Conservation (phyloP, 2,113 vertebrate genomes). For the Plotosus lineatus region DNA sequence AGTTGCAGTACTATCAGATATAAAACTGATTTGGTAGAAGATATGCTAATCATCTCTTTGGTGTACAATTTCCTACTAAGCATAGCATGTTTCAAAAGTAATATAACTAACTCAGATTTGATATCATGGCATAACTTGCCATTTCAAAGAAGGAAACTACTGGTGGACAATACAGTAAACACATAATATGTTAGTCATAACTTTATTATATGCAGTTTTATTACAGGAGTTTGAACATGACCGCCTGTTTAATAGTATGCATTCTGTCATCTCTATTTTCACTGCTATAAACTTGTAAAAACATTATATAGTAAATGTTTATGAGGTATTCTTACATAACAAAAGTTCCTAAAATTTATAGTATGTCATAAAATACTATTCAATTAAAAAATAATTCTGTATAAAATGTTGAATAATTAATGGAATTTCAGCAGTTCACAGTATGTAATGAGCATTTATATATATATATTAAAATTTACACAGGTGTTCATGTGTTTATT, state of each 20-base stretch:
- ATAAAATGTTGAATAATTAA: background rate
- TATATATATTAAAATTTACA: too few relatives aligned
- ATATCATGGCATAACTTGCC: background rate
- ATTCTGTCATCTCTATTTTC: background rate
- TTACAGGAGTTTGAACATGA: conserved; percentile 2
- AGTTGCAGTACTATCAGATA: background rate
- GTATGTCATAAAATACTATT: background rate
- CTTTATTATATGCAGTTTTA: conserved; percentile 12
- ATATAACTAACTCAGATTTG: background rate
- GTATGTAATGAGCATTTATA: too few relatives aligned
- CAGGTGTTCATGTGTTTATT: too few relatives aligned
- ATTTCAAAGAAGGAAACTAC: background rate
- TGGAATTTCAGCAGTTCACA: background rate
- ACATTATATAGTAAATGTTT: background rate
- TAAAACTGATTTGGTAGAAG: background rate
- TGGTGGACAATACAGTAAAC: background rate
- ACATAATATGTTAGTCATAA: background rate
- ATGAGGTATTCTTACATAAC: conserved; percentile 28
- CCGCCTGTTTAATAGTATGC: background rate
- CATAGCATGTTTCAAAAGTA: background rate
- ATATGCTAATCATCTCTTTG: background rate
- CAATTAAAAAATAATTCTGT: background rate
- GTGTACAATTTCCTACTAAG: background rate
- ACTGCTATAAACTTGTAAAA: conserved; percentile 17
- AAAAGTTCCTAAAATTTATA: background rate